A percentile compares a stretch with the other conserved stretches of the same genome.
phyloP scores from a whole-genome alignment of 2,797 vertebrate genomes.

The Sebastes itinus region DNA sequence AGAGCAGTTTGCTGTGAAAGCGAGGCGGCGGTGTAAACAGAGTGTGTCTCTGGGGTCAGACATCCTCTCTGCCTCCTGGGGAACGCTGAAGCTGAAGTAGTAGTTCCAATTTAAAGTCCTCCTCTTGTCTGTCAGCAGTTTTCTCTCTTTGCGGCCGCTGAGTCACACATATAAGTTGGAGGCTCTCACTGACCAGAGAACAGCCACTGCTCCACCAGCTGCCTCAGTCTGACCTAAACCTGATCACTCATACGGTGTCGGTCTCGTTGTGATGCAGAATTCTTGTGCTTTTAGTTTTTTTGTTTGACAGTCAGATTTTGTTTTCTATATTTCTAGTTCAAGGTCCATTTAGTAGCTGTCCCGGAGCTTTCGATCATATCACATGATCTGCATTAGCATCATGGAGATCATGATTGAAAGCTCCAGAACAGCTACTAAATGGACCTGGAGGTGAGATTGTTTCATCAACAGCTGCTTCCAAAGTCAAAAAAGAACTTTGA shows the following conservation, averaged over 20 bases:
- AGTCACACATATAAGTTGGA: conserved; percentile 15
- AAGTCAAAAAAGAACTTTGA: too few relatives aligned
- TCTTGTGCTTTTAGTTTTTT: too few relatives aligned
- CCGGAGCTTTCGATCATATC: not conserved
- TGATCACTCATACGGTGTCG: not conserved
- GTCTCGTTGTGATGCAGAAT: not conserved
- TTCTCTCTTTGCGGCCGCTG: conserved; percentile 17
- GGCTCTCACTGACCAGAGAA: conserved; percentile 3
- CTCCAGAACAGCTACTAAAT: too few relatives aligned
- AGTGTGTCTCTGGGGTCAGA: not conserved
- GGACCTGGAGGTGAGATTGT: too few relatives aligned
- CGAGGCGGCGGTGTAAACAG: conserved; percentile 39
- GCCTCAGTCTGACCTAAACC: not conserved
- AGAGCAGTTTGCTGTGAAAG: conserved; percentile 54
- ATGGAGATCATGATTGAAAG: not conserved
- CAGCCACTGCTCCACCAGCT: not conserved
- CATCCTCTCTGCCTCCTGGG: not conserved
- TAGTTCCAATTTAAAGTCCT: not conserved
- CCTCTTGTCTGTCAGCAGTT: not conserved
- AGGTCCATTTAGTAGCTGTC: not conserved
- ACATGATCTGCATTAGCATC: not conserved
- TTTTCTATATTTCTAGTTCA: not conserved
- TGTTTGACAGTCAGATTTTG: not conserved
- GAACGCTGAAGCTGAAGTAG: not conserved
- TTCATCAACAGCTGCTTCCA: too few relatives aligned